Base-by-base conservation (phyloP, 2,113 vertebrate species). In the Pelobates fuscus region DNA sequence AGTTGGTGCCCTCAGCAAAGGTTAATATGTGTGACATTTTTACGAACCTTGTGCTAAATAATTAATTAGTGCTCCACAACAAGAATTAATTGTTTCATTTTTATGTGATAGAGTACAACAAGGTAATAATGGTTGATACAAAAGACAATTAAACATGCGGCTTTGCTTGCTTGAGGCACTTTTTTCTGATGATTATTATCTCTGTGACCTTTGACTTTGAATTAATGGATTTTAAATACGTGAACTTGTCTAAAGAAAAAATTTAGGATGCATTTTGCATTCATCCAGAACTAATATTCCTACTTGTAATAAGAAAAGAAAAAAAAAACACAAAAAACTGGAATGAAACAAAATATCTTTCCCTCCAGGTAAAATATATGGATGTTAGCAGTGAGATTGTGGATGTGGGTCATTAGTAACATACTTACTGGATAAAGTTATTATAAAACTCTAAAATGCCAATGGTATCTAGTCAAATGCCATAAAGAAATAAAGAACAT, bases 1-100 rank as follows among this genome's bases (percentile, higher is more conserved):
- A 3, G 59, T 82, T 82, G 27, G 78, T 81, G 65, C 73, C 20
- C 62, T 71, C 24, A 76, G 52, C 66, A 69, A 65, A 82, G 61
- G 68, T 70, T 83, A 82, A 80, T 69, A 14, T 68, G 73, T 71
- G 52, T 81, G 43, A 64, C 70, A 23, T 65, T 82, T 83, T 73
- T 78, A 59, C 64, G 76, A 79, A 66, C 60, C 26, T 58, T 57
- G 65, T 32, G 24, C 58, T 81, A 79, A 80, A 62, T 80, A 79
- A 86, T 81, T 43, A 84, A 86, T 82, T 82, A 78, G 7, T 29
- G 44, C 81, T 87, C 83, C 58, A 78, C 78, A 85, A 67, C 70
- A 78, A 84, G 21, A 71, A 49, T 79, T 81, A 82, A 81, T 83
- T 82, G 17, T 82, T 84, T 82, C 20, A 21, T 78, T 86, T 84